A percentile compares a stretch with the other conserved stretches of the same genome.
Evolutionary conservation across 2,888 invertebrate genomes (phyloP).

Genomic region (Augiades crinisus): DNA sequence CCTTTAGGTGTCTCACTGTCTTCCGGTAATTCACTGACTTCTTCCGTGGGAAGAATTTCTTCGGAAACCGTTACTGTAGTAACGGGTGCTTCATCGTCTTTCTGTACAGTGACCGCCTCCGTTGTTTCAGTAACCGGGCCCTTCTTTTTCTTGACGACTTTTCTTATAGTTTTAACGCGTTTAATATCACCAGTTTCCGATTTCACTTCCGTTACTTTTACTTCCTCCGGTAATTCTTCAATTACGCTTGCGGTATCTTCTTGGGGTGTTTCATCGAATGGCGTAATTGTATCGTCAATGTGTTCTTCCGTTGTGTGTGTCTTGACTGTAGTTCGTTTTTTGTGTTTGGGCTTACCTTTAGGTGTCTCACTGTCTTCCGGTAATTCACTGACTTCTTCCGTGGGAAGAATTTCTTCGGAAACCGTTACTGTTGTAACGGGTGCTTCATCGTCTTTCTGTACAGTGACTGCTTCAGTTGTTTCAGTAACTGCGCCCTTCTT

Average conservation of each 20-base stretch:
- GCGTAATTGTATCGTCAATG: conserved; percentile 32
- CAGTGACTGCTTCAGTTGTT: conserved; percentile 45
- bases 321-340: not conserved
- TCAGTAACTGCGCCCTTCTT: conserved; percentile 44
- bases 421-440: conserved; percentile 36
- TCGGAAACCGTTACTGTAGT: not conserved
- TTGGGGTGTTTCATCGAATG: conserved; percentile 32
- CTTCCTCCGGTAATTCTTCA: conserved; percentile 38
- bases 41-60: not conserved
- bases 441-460: conserved; percentile 36
- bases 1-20: too few relatives aligned
- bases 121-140: conserved; percentile 30
- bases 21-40: not conserved
- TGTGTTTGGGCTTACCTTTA: conserved; percentile 20
- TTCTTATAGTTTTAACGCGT: conserved; percentile 44
- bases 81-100: not conserved
- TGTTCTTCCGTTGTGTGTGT: conserved; percentile 29
- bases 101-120: not conserved
- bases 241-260: conserved; percentile 24
- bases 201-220: conserved; percentile 40
- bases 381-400: conserved; percentile 47
- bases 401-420: conserved; percentile 27
- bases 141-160: conserved; percentile 42
- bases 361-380: conserved; percentile 32
- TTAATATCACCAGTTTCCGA: conserved; percentile 46